Percentiles rank a stretch among this genome's conserved stretches.
Evolutionary conservation across 2,888 invertebrate species (phyloP).

Genomic region (Melanchra persicariae): DNA sequence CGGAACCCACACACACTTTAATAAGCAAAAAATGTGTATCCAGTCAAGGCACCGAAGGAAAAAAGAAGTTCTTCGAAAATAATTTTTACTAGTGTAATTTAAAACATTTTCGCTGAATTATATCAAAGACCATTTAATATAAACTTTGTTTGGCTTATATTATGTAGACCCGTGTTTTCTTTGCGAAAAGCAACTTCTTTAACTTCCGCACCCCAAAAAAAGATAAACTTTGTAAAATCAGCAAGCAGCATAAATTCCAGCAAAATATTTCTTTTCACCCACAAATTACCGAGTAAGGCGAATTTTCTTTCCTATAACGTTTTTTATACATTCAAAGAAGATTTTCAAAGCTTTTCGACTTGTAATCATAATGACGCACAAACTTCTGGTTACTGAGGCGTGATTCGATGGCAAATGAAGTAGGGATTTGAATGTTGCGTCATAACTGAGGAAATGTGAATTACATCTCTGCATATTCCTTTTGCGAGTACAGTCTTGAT

Average conservation of each 20-base stretch:
- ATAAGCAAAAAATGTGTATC: no score
- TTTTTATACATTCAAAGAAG: slow-evolving; percentile 24
- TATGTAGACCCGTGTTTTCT: neutral
- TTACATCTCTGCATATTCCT: neutral
- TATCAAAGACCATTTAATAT: neutral
- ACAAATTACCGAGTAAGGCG: slow-evolving; percentile 16
- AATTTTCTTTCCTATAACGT: slow-evolving; percentile 14
- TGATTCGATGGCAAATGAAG: slow-evolving; percentile 31
- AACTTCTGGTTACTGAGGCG: slow-evolving; percentile 26
- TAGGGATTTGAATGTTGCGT: slow-evolving; percentile 9
- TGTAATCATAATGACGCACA: slow-evolving; percentile 24
- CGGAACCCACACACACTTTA: no score
- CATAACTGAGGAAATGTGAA: neutral
- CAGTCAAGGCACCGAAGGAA: no score
- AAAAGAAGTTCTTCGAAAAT: no score
- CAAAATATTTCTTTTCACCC: slow-evolving; percentile 24
- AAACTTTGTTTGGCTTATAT: neutral
- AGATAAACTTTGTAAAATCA: slow-evolving; percentile 15
- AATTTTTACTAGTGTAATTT: no score
- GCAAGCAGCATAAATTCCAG: slow-evolving; percentile 8
- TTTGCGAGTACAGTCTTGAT: neutral
- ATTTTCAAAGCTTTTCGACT: slow-evolving; percentile 17
- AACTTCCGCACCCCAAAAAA: neutral
- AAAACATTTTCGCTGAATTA: neutral
- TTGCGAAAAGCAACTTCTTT: neutral